These are phyloP conservation scores for Noctilio leporinus DNA, from an alignment of 2,113 vertebrate genomes.

Conservation along the genomic window DNA sequence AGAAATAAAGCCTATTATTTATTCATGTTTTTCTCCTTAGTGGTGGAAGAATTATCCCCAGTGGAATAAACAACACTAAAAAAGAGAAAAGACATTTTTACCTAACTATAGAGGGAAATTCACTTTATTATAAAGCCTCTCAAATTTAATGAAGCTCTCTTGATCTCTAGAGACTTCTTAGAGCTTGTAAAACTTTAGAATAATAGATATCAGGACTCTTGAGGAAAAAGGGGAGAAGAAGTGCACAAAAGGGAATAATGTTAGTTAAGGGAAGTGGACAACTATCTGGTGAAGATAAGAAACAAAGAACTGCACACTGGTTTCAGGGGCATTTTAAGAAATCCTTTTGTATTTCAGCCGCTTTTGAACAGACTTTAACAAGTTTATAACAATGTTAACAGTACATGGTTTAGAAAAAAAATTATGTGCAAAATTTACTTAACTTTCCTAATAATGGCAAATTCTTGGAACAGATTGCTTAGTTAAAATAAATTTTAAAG, in stretches of 20 bases:
- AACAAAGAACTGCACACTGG: not conserved
- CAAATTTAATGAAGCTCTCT: not conserved
- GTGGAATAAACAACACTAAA: not conserved
- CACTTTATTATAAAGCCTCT: not conserved
- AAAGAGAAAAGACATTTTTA: not conserved
- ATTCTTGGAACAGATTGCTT: not conserved
- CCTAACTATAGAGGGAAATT: not conserved
- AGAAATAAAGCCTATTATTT: not conserved
- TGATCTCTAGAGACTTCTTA: not conserved
- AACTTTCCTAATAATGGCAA: not conserved
- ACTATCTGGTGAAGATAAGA: not conserved
- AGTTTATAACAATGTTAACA: not conserved
- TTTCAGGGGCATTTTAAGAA: not conserved
- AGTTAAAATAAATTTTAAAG: not conserved
- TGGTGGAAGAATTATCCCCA: not conserved
- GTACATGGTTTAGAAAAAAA: not conserved
- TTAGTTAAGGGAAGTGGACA: not conserved
- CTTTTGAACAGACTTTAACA: not conserved
- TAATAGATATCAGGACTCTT: not conserved
- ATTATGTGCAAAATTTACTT: not conserved
- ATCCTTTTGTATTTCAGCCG: not conserved
- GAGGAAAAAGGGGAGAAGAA: not conserved
- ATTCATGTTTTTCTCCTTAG: not conserved
- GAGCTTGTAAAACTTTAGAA: not conserved
- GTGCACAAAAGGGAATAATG: not conserved